Evolutionary conservation across 2,113 vertebrate genomes (phyloP).

Genomic region (Promerops cafer): DNA sequence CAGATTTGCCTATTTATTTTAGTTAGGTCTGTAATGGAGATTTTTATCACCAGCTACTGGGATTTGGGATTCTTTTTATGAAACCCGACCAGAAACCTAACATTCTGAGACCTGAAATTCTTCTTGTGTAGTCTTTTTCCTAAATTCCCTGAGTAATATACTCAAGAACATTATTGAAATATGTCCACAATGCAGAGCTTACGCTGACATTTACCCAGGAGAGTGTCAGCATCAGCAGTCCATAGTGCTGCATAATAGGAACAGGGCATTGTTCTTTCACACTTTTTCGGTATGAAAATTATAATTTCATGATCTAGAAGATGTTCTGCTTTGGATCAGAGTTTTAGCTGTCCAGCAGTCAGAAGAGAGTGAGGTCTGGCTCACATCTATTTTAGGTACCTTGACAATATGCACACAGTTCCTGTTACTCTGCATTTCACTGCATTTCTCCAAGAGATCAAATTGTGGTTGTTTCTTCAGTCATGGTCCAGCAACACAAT

Average conservation of each 20-base stretch:
- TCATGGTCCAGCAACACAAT: constrained; percentile 27
- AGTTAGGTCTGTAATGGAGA: not conserved
- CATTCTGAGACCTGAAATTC: not conserved
- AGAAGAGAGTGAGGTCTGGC: not conserved
- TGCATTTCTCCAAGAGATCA: not conserved
- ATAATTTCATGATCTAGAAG: not conserved
- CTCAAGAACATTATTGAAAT: not conserved
- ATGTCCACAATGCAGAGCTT: not conserved
- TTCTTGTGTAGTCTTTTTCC: not conserved
- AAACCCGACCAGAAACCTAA: not conserved
- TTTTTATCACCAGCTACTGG: not conserved
- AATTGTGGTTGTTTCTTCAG: constrained; percentile 11
- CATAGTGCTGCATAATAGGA: not conserved
- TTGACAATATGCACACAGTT: not conserved
- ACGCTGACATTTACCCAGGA: not conserved
- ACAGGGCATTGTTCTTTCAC: not conserved
- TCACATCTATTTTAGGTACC: not conserved
- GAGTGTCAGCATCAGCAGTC: not conserved
- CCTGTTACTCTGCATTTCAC: not conserved
- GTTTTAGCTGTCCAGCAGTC: not conserved
- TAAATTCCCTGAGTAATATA: not conserved
- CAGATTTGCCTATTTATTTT: not conserved
- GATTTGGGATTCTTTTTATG: not conserved
- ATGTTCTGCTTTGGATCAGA: not conserved
- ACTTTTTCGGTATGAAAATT: not conserved